Conservation (phyloP, 2,888 invertebrate genomes). For the Macrosiphum euphorbiae region DNA sequence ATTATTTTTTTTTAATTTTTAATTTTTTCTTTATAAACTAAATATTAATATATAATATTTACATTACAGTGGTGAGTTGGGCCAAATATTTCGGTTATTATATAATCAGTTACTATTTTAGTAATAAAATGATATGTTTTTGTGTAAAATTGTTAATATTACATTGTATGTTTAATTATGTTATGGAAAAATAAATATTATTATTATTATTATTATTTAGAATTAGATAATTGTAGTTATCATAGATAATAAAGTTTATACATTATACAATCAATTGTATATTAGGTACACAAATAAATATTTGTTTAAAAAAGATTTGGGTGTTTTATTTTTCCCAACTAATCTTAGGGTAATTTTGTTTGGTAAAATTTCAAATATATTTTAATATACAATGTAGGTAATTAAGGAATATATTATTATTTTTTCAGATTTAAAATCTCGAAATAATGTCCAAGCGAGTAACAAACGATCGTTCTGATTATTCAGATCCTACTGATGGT, state of each 20-base stretch:
- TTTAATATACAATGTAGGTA: neutral
- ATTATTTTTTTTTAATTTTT: too few species aligned
- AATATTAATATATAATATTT: too few species aligned
- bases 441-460: conserved; percentile 52
- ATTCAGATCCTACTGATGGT: conserved; percentile 57
- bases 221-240: neutral
- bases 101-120: too few species aligned
- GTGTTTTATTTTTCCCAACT: neutral
- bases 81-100: too few species aligned
- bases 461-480: conserved; percentile 52
- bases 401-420: neutral
- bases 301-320: neutral
- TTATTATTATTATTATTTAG: too few species aligned
- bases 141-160: too few species aligned
- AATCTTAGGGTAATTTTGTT: neutral
- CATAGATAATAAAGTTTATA: neutral
- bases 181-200: too few species aligned
- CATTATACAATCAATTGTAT: neutral
- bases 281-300: neutral
- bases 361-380: neutral
- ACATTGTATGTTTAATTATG: too few species aligned
- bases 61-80: too few species aligned
- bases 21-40: too few species aligned
- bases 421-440: conserved; percentile 7
- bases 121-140: too few species aligned